phyloP scores from a whole-genome alignment of 2,888 invertebrate genomes.

The Acronicta leporina region DNA sequence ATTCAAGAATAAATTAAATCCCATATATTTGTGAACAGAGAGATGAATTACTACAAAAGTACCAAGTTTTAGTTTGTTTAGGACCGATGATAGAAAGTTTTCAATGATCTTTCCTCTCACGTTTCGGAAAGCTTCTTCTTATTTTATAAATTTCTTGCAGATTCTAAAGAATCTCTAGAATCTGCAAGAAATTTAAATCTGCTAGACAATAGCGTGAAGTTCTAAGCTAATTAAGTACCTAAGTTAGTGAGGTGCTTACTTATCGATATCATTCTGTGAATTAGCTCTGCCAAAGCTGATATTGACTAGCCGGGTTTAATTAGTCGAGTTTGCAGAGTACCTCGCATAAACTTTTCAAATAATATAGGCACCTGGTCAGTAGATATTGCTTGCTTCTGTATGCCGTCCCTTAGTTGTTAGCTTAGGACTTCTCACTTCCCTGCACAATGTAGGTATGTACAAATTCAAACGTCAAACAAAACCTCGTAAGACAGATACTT shows the following conservation, averaged over 20 bases:
- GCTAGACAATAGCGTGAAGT: no score
- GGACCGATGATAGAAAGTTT: background rate
- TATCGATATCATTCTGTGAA: no score
- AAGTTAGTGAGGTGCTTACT: no score
- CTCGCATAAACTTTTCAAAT: slow-evolving; percentile 38
- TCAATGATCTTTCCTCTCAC: no score
- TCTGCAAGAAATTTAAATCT: no score
- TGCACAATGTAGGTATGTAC: slow-evolving; percentile 48
- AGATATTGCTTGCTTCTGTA: slow-evolving; percentile 29
- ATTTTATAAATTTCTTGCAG: background rate
- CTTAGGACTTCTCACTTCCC: slow-evolving; percentile 60
- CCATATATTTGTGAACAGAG: no score
- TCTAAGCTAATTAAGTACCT: no score
- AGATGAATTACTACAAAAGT: background rate
- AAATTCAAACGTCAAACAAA: slow-evolving; percentile 45
- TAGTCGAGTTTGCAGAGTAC: slow-evolving; percentile 32
- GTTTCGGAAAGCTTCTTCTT: background rate
- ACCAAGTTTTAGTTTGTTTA: no score
- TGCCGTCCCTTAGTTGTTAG: slow-evolving; percentile 54
- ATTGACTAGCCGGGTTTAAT: slow-evolving; percentile 33
- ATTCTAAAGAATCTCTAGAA: background rate
- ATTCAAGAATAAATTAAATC: no score
- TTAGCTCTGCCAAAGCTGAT: no score
- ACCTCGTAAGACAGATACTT: slow-evolving; percentile 52
- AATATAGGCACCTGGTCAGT: slow-evolving; percentile 17